Conservation (phyloP, 2,888 invertebrate genomes). For the Habroteleia sp. region DNA sequence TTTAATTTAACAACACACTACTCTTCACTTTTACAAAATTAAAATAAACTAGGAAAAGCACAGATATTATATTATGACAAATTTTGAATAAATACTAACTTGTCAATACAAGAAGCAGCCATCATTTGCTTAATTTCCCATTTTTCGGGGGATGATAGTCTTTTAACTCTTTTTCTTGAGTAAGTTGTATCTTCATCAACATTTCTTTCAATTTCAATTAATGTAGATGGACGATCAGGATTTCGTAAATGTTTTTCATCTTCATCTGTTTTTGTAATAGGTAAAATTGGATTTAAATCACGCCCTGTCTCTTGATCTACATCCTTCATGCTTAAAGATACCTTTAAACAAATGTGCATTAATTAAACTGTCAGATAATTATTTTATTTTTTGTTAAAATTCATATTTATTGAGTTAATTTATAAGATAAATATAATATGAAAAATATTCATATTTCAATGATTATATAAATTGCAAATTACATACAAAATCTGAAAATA, state of each 20-base stretch:
- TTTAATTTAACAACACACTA: too few relatives aligned
- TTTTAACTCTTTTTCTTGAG: conserved; percentile 91
- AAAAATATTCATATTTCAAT: too few relatives aligned
- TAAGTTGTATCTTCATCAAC: conserved; percentile 90
- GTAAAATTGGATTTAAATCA: conserved; percentile 94
- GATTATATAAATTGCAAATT: too few relatives aligned
- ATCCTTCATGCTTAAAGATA: conserved; percentile 98
- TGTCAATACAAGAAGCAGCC: conserved; percentile 77
- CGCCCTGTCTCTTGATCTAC: conserved; percentile 97
- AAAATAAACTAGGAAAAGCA: too few relatives aligned
- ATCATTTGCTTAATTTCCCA: conserved; percentile 97
- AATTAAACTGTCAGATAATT: conserved; percentile 1
- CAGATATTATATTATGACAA: too few relatives aligned
- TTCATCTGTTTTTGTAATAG: conserved; percentile 84
- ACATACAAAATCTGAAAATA: too few relatives aligned
- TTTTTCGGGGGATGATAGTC: conserved; percentile 97
- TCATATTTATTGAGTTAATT: too few relatives aligned
- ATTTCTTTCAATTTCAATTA: conserved; percentile 82
- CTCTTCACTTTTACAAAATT: conserved; percentile 90
- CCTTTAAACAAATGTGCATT: conserved; percentile 81
- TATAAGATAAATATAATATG: too few relatives aligned
- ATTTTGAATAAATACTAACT: conserved; percentile 52
- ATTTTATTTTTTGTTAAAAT: too few relatives aligned
- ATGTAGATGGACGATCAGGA: conserved; percentile 91
- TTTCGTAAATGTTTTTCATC: conserved; percentile 90